Conservation (phyloP, 2,797 vertebrate species). For the Rhodeus uyekii region DNA sequence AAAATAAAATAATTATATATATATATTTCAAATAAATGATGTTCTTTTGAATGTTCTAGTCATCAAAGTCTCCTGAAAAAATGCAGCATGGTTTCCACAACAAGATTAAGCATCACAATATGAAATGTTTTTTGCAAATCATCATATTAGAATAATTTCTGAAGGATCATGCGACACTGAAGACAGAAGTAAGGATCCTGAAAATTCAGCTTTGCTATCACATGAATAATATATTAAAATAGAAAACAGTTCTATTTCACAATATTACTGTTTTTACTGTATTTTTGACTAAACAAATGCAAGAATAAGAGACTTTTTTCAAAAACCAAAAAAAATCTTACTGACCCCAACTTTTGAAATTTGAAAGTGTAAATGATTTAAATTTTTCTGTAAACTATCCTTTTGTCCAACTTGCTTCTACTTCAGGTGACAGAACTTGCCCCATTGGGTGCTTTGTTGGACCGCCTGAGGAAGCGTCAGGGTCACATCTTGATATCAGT, state of each 20-base stretch:
- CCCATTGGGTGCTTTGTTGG: constrained; percentile 90
- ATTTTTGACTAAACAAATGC: neutral
- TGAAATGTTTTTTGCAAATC: neutral
- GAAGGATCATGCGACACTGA: neutral
- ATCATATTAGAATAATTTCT: neutral
- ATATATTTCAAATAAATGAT: neutral
- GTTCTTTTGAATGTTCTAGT: neutral
- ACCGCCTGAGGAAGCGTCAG: constrained; percentile 92
- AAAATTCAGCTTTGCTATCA: no score
- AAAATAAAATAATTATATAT: no score
- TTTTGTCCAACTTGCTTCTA: neutral
- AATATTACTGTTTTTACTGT: neutral
- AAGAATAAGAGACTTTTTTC: neutral
- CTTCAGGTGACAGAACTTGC: constrained; percentile 92
- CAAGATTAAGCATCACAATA: no score
- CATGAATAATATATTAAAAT: neutral
- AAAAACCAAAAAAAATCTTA: no score
- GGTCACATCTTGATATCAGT: constrained; percentile 94
- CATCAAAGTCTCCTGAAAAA: neutral
- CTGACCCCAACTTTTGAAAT: no score
- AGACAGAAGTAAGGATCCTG: neutral
- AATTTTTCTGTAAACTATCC: neutral
- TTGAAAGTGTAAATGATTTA: neutral
- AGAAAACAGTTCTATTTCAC: neutral
- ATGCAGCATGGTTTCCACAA: no score